A percentile compares a stretch with the other conserved stretches of the same genome.
Evolutionary conservation across 92 coral and sea anemone species (phyloP).

Genomic region (Actinernus sp.): DNA sequence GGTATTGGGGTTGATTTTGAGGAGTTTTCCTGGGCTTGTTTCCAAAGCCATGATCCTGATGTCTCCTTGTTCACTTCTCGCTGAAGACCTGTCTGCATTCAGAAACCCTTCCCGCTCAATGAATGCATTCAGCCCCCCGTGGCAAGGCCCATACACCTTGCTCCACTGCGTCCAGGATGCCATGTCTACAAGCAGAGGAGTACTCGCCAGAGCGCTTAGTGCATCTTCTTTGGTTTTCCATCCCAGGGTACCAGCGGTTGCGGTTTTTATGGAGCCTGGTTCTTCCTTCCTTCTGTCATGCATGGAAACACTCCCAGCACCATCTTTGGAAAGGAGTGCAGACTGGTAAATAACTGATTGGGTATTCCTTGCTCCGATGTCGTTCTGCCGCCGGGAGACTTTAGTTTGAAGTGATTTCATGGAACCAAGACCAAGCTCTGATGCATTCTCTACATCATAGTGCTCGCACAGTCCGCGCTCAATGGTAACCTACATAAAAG

Average conservation of each 20-base stretch:
- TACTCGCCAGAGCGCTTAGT: constrained; percentile 60
- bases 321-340: constrained; percentile 53
- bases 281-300: background rate
- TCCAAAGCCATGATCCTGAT: no score
- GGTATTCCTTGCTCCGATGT: constrained; percentile 13
- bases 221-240: constrained; percentile 66
- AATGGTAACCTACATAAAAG: constrained; percentile 48
- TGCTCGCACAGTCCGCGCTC: constrained; percentile 56
- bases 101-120: constrained; percentile 54
- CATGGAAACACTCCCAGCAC: background rate
- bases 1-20: constrained; percentile 65
- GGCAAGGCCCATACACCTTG: constrained; percentile 66
- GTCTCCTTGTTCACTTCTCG: no score
- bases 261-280: background rate
- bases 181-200: constrained; percentile 80
- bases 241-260: constrained; percentile 73
- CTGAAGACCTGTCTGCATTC: no score
- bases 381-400: no score
- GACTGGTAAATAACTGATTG: constrained; percentile 55
- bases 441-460: constrained; percentile 50
- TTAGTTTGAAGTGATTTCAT: constrained; percentile 15
- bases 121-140: constrained; percentile 77
- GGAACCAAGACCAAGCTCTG: constrained; percentile 68
- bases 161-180: constrained; percentile 83
- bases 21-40: constrained; percentile 60